These are phyloP conservation scores for Falco biarmicus DNA, from an alignment of 2,797 vertebrate species.

Conservation along the genomic window DNA sequence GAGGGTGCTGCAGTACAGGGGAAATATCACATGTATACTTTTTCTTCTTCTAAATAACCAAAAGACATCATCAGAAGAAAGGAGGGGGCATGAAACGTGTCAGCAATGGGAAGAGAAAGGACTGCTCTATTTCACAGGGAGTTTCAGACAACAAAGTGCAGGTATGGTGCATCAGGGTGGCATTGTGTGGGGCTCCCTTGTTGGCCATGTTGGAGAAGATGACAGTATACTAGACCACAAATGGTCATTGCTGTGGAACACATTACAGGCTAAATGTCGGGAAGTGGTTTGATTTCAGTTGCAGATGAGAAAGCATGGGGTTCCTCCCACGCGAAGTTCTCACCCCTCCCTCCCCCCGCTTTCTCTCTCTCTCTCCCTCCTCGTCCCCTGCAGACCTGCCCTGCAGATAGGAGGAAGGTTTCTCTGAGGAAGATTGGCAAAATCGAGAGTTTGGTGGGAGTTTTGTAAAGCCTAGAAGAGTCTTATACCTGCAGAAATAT, in stretches of 20 bases:
- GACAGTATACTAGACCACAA: background rate
- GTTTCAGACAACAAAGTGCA: background rate
- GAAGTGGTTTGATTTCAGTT: background rate
- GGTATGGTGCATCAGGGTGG: background rate
- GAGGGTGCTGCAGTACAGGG: background rate
- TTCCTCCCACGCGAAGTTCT: background rate
- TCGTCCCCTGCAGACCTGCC: too few relatives aligned
- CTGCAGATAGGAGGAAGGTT: too few relatives aligned
- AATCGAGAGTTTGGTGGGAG: background rate
- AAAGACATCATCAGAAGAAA: background rate
- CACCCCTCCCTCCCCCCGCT: too few relatives aligned
- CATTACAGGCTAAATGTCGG: background rate
- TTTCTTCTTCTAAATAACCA: background rate
- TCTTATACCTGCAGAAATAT: background rate
- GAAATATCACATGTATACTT: background rate
- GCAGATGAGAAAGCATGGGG: background rate
- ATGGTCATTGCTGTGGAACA: background rate
- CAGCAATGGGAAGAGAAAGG: background rate
- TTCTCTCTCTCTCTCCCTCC: too few relatives aligned
- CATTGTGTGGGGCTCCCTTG: background rate
- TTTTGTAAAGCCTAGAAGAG: background rate
- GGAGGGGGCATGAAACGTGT: background rate
- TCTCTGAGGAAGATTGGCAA: background rate
- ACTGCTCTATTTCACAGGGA: background rate
- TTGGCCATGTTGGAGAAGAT: background rate